phyloP scores from a whole-genome alignment of 2,797 vertebrate species.

The Iguana delicatissima region DNA sequence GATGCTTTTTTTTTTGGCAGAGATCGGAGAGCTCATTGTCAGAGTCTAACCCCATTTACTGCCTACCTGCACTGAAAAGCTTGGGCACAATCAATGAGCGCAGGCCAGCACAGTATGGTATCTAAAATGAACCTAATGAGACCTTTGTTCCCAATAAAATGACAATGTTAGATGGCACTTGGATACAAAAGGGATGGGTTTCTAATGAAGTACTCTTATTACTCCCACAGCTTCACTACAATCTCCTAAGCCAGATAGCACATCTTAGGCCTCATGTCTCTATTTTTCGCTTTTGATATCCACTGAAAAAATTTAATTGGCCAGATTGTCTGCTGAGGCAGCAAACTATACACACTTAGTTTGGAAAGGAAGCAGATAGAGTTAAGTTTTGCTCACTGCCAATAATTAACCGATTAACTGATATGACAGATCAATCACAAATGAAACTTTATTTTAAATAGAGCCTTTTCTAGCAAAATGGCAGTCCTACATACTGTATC shows the following conservation, averaged over 20 bases:
- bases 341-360: not conserved
- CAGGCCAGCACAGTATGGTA: constrained; percentile 13
- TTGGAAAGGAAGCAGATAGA: not conserved
- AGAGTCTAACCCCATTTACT: constrained; percentile 31
- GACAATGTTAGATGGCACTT: not conserved
- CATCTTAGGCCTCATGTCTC: constrained; percentile 1
- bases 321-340: not conserved
- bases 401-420: not conserved
- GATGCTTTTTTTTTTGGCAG: constrained; percentile 30
- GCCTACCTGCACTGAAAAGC: constrained; percentile 20
- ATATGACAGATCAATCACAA: not conserved
- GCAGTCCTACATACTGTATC: no score
- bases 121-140: constrained; percentile 50
- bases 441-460: constrained; percentile 10
- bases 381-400: constrained; percentile 23
- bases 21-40: constrained; percentile 43
- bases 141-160: constrained; percentile 25
- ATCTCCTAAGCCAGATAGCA: constrained; percentile 8
- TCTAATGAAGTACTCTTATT: constrained; percentile 39
- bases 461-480: not conserved
- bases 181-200: constrained; percentile 23
- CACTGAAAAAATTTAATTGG: constrained; percentile 17
- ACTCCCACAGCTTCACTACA: constrained; percentile 31
- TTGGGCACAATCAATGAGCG: constrained; percentile 11
- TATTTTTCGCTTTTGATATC: constrained; percentile 22